phyloP scores from a whole-genome alignment of 2,113 vertebrate species.

The Eulemur rufifrons region DNA sequence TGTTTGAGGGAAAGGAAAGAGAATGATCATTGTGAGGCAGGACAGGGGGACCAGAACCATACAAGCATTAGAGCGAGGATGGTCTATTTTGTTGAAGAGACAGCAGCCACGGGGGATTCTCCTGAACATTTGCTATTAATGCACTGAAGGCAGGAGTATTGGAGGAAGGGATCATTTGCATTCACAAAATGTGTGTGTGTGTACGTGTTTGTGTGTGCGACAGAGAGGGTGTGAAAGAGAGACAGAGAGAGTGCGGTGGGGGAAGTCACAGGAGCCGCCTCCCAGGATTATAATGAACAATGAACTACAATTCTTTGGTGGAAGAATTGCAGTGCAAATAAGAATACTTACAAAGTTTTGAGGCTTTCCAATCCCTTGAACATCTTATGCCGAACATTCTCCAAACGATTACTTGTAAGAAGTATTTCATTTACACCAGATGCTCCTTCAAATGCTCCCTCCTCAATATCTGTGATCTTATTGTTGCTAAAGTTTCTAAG shows the following conservation, averaged over 20 bases:
- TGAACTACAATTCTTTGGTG: rapidly evolving
- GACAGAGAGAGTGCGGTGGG: not conserved
- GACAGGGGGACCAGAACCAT: not conserved
- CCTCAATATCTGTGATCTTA: conserved; percentile 98
- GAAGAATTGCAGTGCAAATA: not conserved
- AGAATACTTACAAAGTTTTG: conserved; percentile 93
- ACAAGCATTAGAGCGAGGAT: not conserved
- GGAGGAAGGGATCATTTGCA: not conserved
- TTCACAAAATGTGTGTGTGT: not conserved
- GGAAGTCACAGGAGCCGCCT: not conserved
- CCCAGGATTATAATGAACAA: not conserved
- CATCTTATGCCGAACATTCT: conserved; percentile 94
- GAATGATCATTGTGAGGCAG: not conserved
- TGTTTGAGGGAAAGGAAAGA: not conserved
- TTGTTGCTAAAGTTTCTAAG: conserved; percentile 98
- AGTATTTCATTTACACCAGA: conserved; percentile 96
- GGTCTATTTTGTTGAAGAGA: not conserved
- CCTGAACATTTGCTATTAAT: not conserved
- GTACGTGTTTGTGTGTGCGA: not conserved
- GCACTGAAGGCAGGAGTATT: not conserved
- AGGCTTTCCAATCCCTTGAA: conserved; percentile 95
- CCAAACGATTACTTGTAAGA: conserved; percentile 95
- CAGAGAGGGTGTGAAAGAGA: not conserved
- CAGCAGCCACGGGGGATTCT: not conserved
- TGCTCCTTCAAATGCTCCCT: conserved; percentile 97